These are phyloP conservation scores for Mesocentrotus franciscanus DNA, from an alignment of 53 echinoderm and acorn worm genomes.

Conservation along the genomic window DNA sequence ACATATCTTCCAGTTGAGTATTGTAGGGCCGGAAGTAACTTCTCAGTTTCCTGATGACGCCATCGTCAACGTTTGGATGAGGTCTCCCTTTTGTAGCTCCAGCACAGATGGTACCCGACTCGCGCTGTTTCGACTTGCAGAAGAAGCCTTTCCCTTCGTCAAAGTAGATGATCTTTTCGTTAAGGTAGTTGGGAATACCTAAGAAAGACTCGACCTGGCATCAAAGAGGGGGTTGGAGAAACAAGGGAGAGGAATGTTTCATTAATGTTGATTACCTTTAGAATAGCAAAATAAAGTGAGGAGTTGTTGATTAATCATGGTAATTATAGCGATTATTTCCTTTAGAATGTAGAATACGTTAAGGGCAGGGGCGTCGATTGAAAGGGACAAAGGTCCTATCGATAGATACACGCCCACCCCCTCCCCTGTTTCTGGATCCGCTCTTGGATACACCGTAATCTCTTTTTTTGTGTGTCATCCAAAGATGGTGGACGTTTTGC, in stretches of 20 bases:
- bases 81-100: constrained; percentile 71
- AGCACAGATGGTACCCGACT: constrained; percentile 40
- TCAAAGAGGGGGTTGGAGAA: neutral
- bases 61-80: constrained; percentile 73
- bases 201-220: constrained; percentile 77
- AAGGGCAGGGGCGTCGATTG: too few relatives aligned
- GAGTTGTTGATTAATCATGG: too few relatives aligned
- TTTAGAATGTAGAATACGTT: too few relatives aligned
- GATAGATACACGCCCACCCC: too few relatives aligned
- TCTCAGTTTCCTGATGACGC: constrained; percentile 68
- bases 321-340: too few relatives aligned
- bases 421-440: too few relatives aligned
- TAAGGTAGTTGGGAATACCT: constrained; percentile 75
- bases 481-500: too few relatives aligned
- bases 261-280: neutral
- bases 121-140: constrained; percentile 73
- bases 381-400: too few relatives aligned
- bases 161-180: constrained; percentile 73
- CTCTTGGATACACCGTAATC: too few relatives aligned
- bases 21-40: constrained; percentile 83
- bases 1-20: constrained; percentile 45
- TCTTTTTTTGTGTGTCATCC: too few relatives aligned
- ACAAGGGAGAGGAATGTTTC: neutral
- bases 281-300: neutral
- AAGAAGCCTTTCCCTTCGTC: constrained; percentile 78